Evolutionary conservation across 53 echinoderm and acorn worm species (phyloP), one percentile per base, ranked within the genome.

Genomic region (Apostichopus leukothele): DNA sequence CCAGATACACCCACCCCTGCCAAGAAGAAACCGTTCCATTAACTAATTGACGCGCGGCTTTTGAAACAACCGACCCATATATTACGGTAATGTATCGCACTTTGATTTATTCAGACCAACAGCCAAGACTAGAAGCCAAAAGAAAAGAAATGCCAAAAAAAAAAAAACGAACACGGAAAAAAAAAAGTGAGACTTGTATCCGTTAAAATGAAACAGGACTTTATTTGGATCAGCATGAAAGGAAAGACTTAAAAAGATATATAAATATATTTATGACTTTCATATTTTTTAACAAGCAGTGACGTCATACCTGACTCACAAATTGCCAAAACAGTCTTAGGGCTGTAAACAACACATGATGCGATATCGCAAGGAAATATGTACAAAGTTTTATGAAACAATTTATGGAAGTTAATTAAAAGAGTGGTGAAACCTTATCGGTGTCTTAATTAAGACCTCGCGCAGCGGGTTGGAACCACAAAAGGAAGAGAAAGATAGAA

Each of bases 241-340:
- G 60, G 81, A 81, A 81, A 81, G 81, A 81, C 81, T 81, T 81
- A 51, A 54, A 71, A 81, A 81, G 81, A 81, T 81, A 81, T 81
- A 81, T 81, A 81, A 55, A 25, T 81, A 81, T 81, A 55, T 81
- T 57, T 81, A 59, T 81, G 59, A 81, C 59, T 57, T 81, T 57
- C 19, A 81, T 81, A 55, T 81, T 81, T 57, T 50, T 81, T 81
- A 54, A 81, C 81, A 55, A 22, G 25, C 81, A 81, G 59, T 81
- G 81, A 81, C 81, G 81, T 81, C 81, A 81, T 59, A 23, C 18
- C 59, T 54, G 20, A 22, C 57, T 57, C 81, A 59, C 59, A 59
- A 57, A 55, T 81, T 55, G 81, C 19, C 18, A 63, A 16, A 39
- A 39, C 39, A 5, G 6, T 71, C 71, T 71, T 71, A 57, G 9